Percentiles rank a stretch among this genome's conserved stretches.
phyloP scores from a whole-genome alignment of 2,797 vertebrate genomes.

The Momotus momota region DNA sequence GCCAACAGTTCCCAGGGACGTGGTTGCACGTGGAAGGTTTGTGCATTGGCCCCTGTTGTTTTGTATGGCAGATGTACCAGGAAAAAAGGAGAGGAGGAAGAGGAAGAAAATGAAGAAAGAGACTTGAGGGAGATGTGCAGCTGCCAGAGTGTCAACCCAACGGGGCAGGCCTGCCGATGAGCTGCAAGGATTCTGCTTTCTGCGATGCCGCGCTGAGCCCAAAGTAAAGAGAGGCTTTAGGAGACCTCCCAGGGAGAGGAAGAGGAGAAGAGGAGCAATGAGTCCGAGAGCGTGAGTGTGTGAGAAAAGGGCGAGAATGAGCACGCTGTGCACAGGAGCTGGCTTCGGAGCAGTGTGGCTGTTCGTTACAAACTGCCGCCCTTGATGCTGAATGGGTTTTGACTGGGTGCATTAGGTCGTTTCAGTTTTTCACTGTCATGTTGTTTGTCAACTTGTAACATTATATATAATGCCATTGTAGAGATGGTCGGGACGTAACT shows the following conservation, averaged over 20 bases:
- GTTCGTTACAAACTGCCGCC: constrained; percentile 10
- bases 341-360: not conserved
- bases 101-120: constrained; percentile 70
- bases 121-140: constrained; percentile 51
- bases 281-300: constrained; percentile 11
- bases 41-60: not conserved
- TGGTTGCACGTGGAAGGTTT: not conserved
- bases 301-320: not conserved
- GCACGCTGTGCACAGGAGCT: not conserved
- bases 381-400: constrained; percentile 27
- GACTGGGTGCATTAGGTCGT: constrained; percentile 24
- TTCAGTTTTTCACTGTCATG: constrained; percentile 17
- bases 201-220: not conserved
- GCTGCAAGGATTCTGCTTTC: constrained; percentile 62
- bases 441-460: constrained; percentile 23
- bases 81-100: constrained; percentile 70
- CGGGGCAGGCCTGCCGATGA: constrained; percentile 21
- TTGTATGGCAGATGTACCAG: constrained; percentile 20
- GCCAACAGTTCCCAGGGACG: not conserved
- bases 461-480: not conserved
- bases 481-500: not conserved
- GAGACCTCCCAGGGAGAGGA: constrained; percentile 1
- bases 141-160: constrained; percentile 3
- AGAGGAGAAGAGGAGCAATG: constrained; percentile 19
- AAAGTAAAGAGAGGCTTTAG: not conserved